Evolutionary conservation across 23 tunicate species (phyloP), one percentile per base, ranked within the genome.

Genomic region (Oikopleura vanhoeffeni): DNA sequence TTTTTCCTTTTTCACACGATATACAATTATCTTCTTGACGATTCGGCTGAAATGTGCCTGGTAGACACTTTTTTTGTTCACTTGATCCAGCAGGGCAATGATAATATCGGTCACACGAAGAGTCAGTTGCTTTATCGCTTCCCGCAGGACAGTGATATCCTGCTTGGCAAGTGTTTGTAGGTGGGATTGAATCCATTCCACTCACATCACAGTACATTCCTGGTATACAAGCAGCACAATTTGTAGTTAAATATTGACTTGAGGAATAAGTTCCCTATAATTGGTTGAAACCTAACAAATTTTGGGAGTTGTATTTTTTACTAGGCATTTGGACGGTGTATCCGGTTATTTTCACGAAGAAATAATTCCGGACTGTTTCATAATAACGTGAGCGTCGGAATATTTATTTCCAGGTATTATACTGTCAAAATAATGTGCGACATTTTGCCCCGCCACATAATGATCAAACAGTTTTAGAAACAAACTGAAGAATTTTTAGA

Each of bases 131-230:
- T 24, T 24, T 13, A 18, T 32, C 3, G 79, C 79, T 95, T 27
- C 96, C 96, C 57, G 85, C 85, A 41, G 91, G 96, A 41, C 99
- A 95, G 86, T 83, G 90, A 83, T 90, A 83, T 24, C 99, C 99
- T 4, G 58, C 64, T 36, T 89, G 88, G 57, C 99, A 95, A 0
- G 76, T 89, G 41, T 90, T 49, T 71, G 27, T 38, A 2, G 27
- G 32, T 13, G 32, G 27, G 3, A 71, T 30, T 33, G 27, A 2
- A n/a, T 30, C 2, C 33, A 13, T 18, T 28, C 79, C 79, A 3
- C 30, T n/a, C 3, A 2, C 33, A 18, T 71, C 79, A 32, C 79
- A 71, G 30, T 71, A 71, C 27, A 71, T 13, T 24, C 79, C 79
- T 2, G 79, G 79, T 2, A n/a, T 71, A 32, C 79, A 71, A 2